Percentiles rank a stretch among this genome's conserved stretches.
Conservation (phyloP, 2,797 vertebrate genomes). For the Ptychobarbus kaznakovi region DNA sequence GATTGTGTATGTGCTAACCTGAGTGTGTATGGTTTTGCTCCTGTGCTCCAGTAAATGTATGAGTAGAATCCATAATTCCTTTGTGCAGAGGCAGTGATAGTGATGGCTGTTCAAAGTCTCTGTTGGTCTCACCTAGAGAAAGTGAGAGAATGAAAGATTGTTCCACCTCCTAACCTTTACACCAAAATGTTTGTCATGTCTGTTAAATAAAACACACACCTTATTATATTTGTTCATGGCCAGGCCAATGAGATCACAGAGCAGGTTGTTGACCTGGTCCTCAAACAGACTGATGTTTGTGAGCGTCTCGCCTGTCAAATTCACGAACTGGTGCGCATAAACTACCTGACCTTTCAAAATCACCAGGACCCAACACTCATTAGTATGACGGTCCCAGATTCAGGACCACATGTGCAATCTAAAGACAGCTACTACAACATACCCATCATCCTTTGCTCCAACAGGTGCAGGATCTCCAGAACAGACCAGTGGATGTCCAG, state of each 20-base stretch:
- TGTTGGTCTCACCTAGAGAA: conserved; percentile 85
- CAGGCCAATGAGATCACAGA: conserved; percentile 88
- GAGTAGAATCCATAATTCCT: conserved; percentile 92
- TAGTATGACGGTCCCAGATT: conserved; percentile 14
- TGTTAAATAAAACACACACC: conserved; percentile 74
- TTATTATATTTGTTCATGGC: conserved; percentile 90
- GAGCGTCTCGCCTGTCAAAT: conserved; percentile 91
- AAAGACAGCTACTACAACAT: conserved; percentile 59
- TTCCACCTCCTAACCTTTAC: conserved; percentile 8
- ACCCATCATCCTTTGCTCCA: conserved; percentile 90
- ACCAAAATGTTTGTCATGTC: neutral
- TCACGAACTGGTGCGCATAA: conserved; percentile 90
- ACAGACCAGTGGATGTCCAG: conserved; percentile 93
- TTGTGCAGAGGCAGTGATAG: conserved; percentile 87
- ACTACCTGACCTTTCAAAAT: conserved; percentile 87
- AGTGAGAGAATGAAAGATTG: conserved; percentile 34
- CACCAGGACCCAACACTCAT: conserved; percentile 52
- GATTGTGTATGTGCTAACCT: conserved; percentile 76
- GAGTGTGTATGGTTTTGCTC: conserved; percentile 83
- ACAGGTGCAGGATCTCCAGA: conserved; percentile 89
- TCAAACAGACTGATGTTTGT: conserved; percentile 92
- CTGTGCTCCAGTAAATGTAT: conserved; percentile 89
- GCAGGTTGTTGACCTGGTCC: conserved; percentile 87
- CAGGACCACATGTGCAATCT: neutral
- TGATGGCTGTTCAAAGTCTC: conserved; percentile 84